These are phyloP conservation scores for Vimba vimba DNA, from an alignment of 2,113 vertebrate species.

Conservation along the genomic window DNA sequence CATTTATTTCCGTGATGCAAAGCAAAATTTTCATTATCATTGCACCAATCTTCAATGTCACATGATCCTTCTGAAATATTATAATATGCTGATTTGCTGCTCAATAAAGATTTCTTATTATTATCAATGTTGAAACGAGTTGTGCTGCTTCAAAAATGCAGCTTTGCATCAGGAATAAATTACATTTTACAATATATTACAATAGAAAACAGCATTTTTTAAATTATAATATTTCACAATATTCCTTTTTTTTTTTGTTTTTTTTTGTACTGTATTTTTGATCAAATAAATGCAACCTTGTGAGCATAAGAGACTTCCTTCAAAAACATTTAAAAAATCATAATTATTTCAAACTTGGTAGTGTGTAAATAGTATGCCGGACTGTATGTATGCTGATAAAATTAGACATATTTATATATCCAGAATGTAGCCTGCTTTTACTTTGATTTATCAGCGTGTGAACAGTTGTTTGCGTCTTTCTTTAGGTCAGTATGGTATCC, in stretches of 20 bases:
- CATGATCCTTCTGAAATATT: too few relatives aligned
- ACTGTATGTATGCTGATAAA: background rate
- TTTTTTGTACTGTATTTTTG: background rate
- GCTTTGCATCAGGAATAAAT: background rate
- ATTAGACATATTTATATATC: background rate
- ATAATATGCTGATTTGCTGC: too few relatives aligned
- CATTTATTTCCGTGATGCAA: too few relatives aligned
- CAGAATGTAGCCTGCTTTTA: too few relatives aligned
- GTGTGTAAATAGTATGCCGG: too few relatives aligned
- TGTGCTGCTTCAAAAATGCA: background rate
- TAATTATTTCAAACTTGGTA: background rate
- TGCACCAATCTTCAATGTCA: too few relatives aligned
- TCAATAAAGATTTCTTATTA: too few relatives aligned
- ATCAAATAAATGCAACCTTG: background rate
- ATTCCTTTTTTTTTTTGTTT: background rate
- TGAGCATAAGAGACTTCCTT: background rate
- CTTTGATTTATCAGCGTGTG: too few relatives aligned
- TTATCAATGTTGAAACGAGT: too few relatives aligned
- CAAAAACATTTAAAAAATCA: background rate
- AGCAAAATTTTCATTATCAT: too few relatives aligned
- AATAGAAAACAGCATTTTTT: background rate
- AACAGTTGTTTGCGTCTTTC: background rate
- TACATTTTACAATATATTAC: background rate
- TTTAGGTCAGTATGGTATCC: constrained; percentile 93
- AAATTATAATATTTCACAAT: background rate